A percentile compares a stretch with the other conserved stretches of the same genome.
phyloP scores from a whole-genome alignment of 2,113 vertebrate species.

The Hiodon tergisus region DNA sequence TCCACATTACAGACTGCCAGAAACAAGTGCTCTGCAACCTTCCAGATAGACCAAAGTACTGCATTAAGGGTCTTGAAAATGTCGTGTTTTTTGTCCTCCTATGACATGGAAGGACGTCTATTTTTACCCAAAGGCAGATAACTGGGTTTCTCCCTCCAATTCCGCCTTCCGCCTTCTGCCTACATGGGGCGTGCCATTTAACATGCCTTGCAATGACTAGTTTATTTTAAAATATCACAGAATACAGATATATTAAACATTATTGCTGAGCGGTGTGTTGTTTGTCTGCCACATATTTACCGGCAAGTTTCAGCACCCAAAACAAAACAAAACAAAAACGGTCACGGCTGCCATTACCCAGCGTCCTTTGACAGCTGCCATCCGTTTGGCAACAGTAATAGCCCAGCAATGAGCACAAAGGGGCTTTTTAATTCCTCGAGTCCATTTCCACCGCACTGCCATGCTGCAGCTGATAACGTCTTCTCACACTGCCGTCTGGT shows the following conservation, averaged over 20 bases:
- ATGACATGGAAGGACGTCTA: background rate
- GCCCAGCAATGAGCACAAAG: constrained; percentile 3
- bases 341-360: too few relatives aligned
- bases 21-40: background rate
- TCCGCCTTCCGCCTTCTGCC: background rate
- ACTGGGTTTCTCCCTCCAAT: background rate
- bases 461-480: background rate
- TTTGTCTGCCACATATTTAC: background rate
- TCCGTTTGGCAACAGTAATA: background rate
- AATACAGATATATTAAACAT: background rate
- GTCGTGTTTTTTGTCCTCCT: too few relatives aligned
- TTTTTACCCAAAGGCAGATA: constrained; percentile 3
- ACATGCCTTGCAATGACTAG: too few relatives aligned
- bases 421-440: constrained; percentile 6
- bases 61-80: background rate
- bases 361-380: background rate
- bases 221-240: background rate
- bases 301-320: background rate
- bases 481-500: background rate
- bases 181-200: too few relatives aligned
- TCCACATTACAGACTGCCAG: background rate
- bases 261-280: background rate
- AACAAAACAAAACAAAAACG: background rate
- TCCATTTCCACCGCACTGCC: background rate
- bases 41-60: background rate